Evolutionary conservation across 1,140 invertebrate species (phyloP).

Genomic region (Zaprionus davidi): DNA sequence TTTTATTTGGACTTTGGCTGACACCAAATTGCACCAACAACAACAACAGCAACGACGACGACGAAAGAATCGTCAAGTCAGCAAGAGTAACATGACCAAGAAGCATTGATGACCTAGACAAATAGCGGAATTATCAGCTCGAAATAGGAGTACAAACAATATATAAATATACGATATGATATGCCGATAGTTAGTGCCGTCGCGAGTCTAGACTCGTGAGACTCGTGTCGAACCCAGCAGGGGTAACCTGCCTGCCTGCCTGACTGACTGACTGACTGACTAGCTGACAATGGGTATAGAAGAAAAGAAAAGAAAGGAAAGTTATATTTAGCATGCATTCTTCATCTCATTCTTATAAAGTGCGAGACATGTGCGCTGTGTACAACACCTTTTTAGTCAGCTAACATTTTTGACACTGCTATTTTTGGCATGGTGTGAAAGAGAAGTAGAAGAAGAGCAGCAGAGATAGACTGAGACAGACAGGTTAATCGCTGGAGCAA

Average conservation of each 20-base stretch:
- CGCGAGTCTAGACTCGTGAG: slow-evolving; percentile 14
- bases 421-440: background rate
- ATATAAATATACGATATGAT: background rate
- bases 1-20: slow-evolving; percentile 38
- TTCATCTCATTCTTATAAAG: slow-evolving; percentile 5
- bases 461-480: background rate
- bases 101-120: slow-evolving; percentile 46
- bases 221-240: background rate
- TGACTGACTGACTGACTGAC: too few relatives aligned
- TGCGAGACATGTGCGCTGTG: background rate
- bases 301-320: slow-evolving; percentile 5
- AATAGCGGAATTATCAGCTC: slow-evolving; percentile 49
- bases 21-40: slow-evolving; percentile 37
- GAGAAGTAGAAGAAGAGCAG: background rate
- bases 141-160: slow-evolving; percentile 24
- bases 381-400: background rate
- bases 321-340: slow-evolving; percentile 27
- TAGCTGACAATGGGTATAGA: background rate
- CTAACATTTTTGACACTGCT: background rate
- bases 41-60: background rate
- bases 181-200: slow-evolving; percentile 1
- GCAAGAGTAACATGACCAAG: slow-evolving; percentile 28
- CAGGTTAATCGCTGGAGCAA: background rate
- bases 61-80: slow-evolving; percentile 28
- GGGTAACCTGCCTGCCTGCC: too few relatives aligned